Evolutionary conservation across 2,888 invertebrate species (phyloP), one percentile per base, ranked within the genome.

Genomic region (Lamproptera curius): DNA sequence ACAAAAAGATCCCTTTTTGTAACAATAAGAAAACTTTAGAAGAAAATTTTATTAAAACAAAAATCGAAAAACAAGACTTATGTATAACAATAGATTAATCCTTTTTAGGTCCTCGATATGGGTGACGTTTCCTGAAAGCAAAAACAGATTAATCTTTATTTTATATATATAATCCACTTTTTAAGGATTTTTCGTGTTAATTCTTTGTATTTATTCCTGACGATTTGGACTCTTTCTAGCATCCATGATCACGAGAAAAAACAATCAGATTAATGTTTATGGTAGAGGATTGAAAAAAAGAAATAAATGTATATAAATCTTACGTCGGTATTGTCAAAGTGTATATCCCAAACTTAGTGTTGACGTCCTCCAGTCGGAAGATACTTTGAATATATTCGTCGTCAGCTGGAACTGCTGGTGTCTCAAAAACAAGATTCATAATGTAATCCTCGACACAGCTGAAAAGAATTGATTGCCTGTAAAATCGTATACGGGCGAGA

Each of bases 401-500:
- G 45, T 83, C 81, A 0, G 84, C 86, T 1, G 75, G 73, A 2
- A 78, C 62, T 0, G 85, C 85, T 3, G 85, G 86, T 1, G 79
- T 83, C 57, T 87, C 86, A 41, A 81, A 87, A 16, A 87, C 79
- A 45, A 83, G 59, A 51, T 86, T 84, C 86, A 85, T 81, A 15
- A 87, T 83, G 59, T 85, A 86, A 54, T 87, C 86, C 57, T 87
- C 85, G n/a, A 87, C 86, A 49, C 86, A 87, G 59, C 86, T 86
- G 66, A 10, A 58, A 60, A 42, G 3, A 31, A 35, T 16, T 2
- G 13, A n/a, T n/a, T n/a, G n/a, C n/a, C n/a, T n/a, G n/a, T n/a
- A n/a, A n/a, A n/a, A n/a, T n/a, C n/a, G n/a, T n/a, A n/a, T n/a
- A 13, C 1, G 15, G 1, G n/a, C 5, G 2, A 40, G 14, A 38